phyloP scores from a whole-genome alignment of 1,140 invertebrate species.

The Gonatopus flavifemur region DNA sequence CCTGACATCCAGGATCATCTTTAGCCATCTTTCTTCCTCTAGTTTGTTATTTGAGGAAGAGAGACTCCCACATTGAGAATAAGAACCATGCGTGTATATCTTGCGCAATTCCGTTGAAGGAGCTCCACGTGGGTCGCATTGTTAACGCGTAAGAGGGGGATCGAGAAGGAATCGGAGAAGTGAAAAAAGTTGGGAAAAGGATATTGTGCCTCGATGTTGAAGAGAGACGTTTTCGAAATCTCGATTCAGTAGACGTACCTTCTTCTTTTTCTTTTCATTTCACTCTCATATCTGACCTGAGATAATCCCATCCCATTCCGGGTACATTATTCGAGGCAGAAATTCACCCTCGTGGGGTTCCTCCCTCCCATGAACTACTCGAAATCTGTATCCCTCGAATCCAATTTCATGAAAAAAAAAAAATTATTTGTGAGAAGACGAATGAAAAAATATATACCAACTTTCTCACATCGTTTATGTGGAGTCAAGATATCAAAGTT shows the following conservation, averaged over 20 bases:
- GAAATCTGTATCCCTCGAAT: too few relatives aligned
- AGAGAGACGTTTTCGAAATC: too few relatives aligned
- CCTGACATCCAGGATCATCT: too few relatives aligned
- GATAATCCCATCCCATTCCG: conserved; percentile 51
- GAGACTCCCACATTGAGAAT: conserved; percentile 44
- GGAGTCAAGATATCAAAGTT: too few relatives aligned
- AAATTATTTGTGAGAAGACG: too few relatives aligned
- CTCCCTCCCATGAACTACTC: conserved; percentile 41
- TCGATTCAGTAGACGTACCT: neutral
- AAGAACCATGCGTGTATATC: conserved; percentile 21
- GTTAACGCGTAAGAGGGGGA: conserved; percentile 34
- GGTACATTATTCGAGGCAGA: conserved; percentile 38
- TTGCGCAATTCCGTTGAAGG: conserved; percentile 47
- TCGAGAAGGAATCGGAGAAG: too few relatives aligned
- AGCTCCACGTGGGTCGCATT: conserved; percentile 34
- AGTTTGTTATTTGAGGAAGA: too few relatives aligned
- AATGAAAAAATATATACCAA: too few relatives aligned
- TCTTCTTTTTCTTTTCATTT: neutral
- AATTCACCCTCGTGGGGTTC: neutral
- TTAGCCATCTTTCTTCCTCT: conserved; percentile 14
- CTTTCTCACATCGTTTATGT: too few relatives aligned
- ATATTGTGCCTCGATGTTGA: too few relatives aligned
- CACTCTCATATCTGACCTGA: conserved; percentile 44
- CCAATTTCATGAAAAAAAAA: too few relatives aligned
- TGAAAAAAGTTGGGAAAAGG: too few relatives aligned